Evolutionary conservation across 2,888 invertebrate genomes (phyloP), one percentile per base, ranked within the genome.

Genomic region (Cybosia mesomella): DNA sequence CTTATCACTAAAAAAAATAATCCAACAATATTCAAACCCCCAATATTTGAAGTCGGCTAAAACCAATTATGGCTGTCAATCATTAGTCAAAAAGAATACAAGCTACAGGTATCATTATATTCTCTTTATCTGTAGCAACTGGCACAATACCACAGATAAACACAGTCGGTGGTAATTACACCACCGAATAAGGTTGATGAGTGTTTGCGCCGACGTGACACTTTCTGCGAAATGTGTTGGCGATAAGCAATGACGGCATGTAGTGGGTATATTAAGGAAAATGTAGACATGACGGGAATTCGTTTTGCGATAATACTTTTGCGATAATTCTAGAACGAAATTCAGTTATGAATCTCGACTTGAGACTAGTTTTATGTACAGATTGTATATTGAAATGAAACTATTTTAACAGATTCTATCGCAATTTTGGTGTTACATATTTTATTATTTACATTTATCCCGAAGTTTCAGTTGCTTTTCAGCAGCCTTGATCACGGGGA

Each of bases 121-220:
- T n/a, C 13, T 34, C 22, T n/a, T 62, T 67, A 63, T 53, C 67
- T 58, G 36, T 58, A 2, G 58, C 15, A 10, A 4, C 10, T 10
- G 58, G 58, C 53, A 58, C 18, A 63, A 63, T 63, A 54, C 58
- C 28, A 21, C 18, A 55, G 60, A 62, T 67, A 67, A 57, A 13
- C 10, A 49, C 58, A 36, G 58, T 8, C 39, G 18, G 43, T 36
- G 58, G 36, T 67, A 67, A 67, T 67, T 67, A 63, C 36, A 58
- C 53, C 28, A 13, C 13, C 36, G 28, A 58, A 62, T 49, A 62
- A 62, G 49, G 57, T 73, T 76, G 71, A 79, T 76, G 73, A 49
- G 57, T 24, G 24, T 57, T 57, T 57, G 24, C 2, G 49, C 8
- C n/a, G 49, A 49, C 8, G 49, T n/a, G 49, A 49, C 49, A 49